Evolutionary conservation across 2,113 vertebrate species (phyloP).

Genomic region (Otis tarda): DNA sequence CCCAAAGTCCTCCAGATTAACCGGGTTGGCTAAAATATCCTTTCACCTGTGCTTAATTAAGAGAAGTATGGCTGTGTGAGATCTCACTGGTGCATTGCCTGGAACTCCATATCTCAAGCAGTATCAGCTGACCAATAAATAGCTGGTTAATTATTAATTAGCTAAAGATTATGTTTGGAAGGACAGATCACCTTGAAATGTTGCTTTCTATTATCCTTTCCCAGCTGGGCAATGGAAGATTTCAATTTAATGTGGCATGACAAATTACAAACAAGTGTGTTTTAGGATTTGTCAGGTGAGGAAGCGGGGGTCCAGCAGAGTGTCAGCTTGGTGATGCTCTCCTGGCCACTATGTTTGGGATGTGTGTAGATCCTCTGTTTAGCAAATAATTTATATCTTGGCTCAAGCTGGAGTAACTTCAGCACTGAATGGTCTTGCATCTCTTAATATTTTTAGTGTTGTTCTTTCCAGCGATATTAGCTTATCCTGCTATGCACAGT

Average conservation of each 20-base stretch:
- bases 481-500: background rate
- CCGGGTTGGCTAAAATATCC: background rate
- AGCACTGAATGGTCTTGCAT: background rate
- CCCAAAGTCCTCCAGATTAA: background rate
- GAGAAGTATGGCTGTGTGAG: background rate
- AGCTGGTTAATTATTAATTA: slow-evolving; percentile 61
- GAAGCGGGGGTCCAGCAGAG: background rate
- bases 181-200: slow-evolving; percentile 52
- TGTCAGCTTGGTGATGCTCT: background rate
- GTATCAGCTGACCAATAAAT: slow-evolving; percentile 53
- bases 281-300: background rate
- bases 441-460: background rate
- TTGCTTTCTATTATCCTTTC: slow-evolving; percentile 25
- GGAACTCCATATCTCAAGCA: background rate
- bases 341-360: background rate
- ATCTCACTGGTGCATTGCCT: background rate
- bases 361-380: background rate
- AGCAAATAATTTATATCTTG: background rate
- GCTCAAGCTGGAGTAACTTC: background rate
- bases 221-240: background rate
- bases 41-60: background rate
- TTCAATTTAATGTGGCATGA: background rate
- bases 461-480: background rate
- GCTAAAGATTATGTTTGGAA: slow-evolving; percentile 36
- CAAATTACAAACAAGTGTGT: background rate